Evolutionary conservation across 2,888 invertebrate genomes (phyloP).

Genomic region (Graphium colonna): DNA sequence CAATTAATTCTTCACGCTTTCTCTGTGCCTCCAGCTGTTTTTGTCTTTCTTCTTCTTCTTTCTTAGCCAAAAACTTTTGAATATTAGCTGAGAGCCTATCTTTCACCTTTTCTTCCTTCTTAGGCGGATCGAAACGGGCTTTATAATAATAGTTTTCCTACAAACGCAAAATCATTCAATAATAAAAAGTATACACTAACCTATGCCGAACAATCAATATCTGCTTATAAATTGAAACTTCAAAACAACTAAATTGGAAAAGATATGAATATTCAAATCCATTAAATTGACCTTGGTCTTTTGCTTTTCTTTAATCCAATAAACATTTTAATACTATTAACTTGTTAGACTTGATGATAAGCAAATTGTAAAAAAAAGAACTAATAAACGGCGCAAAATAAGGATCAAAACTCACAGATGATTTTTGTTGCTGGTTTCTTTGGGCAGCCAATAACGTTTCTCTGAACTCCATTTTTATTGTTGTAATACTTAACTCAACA

Average conservation of each 20-base stretch:
- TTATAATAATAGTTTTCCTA: slow-evolving; percentile 82
- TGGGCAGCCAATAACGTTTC: slow-evolving; percentile 73
- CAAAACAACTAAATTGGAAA: too few relatives aligned
- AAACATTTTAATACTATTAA: too few relatives aligned
- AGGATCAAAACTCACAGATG: slow-evolving; percentile 65
- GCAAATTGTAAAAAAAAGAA: neutral
- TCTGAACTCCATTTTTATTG: slow-evolving; percentile 65
- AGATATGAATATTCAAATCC: too few relatives aligned
- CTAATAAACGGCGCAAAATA: slow-evolving; percentile 31
- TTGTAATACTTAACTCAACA: slow-evolving; percentile 21
- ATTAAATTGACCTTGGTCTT: too few relatives aligned
- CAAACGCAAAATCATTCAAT: slow-evolving; percentile 29
- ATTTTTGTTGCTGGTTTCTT: slow-evolving; percentile 76
- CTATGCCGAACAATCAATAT: too few relatives aligned
- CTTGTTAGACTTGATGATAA: neutral
- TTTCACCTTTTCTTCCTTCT: slow-evolving; percentile 86
- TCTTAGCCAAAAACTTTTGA: slow-evolving; percentile 89
- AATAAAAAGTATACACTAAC: neutral
- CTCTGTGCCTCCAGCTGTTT: slow-evolving; percentile 82
- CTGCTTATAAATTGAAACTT: too few relatives aligned
- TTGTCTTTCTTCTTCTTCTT: slow-evolving; percentile 88
- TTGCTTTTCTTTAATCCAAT: too few relatives aligned
- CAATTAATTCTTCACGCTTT: slow-evolving; percentile 82
- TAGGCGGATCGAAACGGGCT: slow-evolving; percentile 90
- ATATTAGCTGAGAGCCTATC: slow-evolving; percentile 87